A percentile compares a stretch with the other conserved stretches of the same genome.
These are phyloP conservation scores for Mirounga angustirostris DNA, from an alignment of 2,113 vertebrate genomes.

Conservation along the genomic window DNA sequence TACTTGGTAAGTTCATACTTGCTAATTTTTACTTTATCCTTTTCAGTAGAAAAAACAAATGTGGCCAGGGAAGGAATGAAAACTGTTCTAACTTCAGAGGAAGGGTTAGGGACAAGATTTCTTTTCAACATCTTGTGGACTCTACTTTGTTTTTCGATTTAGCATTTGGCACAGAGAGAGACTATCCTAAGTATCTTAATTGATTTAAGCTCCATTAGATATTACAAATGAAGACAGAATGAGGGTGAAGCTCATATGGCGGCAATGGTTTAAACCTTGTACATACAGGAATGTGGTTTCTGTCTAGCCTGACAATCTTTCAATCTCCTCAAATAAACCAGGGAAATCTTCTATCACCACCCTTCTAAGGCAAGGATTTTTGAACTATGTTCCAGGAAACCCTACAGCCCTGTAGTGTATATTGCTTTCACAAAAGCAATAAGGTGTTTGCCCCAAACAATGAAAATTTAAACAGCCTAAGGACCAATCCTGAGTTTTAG, in stretches of 20 bases:
- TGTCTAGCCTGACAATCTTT: not conserved
- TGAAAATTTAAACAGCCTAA: not conserved
- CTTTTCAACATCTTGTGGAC: conserved; percentile 1
- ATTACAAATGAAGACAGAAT: conserved; percentile 16
- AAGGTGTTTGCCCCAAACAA: not conserved
- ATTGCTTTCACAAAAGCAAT: conserved; percentile 15
- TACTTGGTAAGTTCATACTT: not conserved
- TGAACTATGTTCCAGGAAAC: not conserved
- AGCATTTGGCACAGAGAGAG: not conserved
- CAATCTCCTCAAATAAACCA: not conserved
- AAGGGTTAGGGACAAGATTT: conserved; percentile 37
- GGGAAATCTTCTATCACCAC: not conserved
- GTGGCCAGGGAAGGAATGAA: conserved; percentile 29
- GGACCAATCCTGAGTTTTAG: not conserved
- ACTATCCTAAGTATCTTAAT: not conserved
- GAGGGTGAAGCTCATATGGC: not conserved
- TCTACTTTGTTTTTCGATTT: not conserved
- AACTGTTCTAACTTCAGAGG: not conserved
- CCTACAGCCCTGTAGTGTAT: not conserved
- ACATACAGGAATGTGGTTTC: not conserved
- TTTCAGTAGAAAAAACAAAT: not conserved
- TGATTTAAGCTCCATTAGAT: conserved; percentile 39
- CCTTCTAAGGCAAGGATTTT: not conserved
- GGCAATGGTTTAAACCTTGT: not conserved
- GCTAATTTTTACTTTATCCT: not conserved